Base-by-base conservation (phyloP, 37 sponge, comb jelly and placozoan genomes). In the Tethya wilhelma region DNA sequence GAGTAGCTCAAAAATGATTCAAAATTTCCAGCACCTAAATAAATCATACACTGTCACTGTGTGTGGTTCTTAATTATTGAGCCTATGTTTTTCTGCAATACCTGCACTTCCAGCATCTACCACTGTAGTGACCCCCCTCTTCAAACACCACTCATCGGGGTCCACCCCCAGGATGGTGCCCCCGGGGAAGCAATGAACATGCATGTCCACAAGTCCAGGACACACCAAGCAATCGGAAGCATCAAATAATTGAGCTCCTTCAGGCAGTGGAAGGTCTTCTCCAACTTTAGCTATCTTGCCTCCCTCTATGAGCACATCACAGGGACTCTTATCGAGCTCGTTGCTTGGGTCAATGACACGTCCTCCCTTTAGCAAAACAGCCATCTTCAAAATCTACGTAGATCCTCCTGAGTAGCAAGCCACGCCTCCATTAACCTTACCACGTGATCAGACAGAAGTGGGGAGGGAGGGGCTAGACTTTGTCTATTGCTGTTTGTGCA, bases 61-160 rank as follows among this genome's bases (percentile, higher is more conserved):
- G n/a, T n/a, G n/a, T n/a, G n/a, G n/a, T n/a, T n/a, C n/a, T n/a
- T n/a, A n/a, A n/a, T n/a, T n/a, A n/a, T n/a, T n/a, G n/a, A n/a
- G n/a, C n/a, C n/a, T n/a, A n/a, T n/a, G 32, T 29, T 64, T 33
- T 6, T 37, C 9, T 20, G 2, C n/a, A n/a, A n/a, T 44, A 79
- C 79, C 79, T 65, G 79, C 67, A 79, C 86, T 85, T 11, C 86
- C 86, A 69, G 86, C 86, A 67, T 85, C 86, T 1, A 85, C 78
- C 33, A 77, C 78, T 12, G 86, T 85, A n/a, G 86, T 85, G 34
- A 85, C 86, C 20, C 78, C 86, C 44, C 86, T 64, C 28, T 25
- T 17, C 36, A 85, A 44, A 26, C 78, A 85, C 26, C 36, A 41
- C n/a, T 69, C 38, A 33, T 85, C 86, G 4, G 75, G 77, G 37